Percentiles rank a stretch among this genome's conserved stretches.
These are phyloP conservation scores for Sclerodermus sp. DNA, from an alignment of 2,888 invertebrate species.

Conservation along the genomic window DNA sequence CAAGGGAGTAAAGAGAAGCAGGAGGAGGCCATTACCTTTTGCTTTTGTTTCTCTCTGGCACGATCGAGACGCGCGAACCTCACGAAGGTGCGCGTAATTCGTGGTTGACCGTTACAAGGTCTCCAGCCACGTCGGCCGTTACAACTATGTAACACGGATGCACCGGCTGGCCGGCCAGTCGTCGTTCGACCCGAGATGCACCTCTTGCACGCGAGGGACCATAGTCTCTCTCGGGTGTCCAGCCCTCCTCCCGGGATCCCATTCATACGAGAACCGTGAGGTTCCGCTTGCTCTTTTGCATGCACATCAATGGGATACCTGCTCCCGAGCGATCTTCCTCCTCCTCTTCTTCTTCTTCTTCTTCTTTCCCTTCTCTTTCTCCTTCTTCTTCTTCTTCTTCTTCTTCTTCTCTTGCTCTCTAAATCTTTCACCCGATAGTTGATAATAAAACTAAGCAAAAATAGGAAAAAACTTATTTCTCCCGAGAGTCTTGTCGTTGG, in stretches of 20 bases:
- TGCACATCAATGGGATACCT: constrained; percentile 41
- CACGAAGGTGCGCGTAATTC: constrained; percentile 14
- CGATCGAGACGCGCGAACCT: no score
- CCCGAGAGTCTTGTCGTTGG: no score
- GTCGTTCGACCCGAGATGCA: constrained; percentile 22
- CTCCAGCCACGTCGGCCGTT: constrained; percentile 25
- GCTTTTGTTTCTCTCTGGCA: no score
- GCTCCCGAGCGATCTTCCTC: constrained; percentile 25
- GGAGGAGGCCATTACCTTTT: no score
- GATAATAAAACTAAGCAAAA: no score
- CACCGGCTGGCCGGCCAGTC: constrained; percentile 15
- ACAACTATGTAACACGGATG: constrained; percentile 28
- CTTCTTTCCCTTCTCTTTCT: constrained; percentile 3
- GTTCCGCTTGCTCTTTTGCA: constrained; percentile 31
- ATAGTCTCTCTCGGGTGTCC: constrained; percentile 36
- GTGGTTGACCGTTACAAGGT: constrained; percentile 36
- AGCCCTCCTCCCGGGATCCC: constrained; percentile 26
- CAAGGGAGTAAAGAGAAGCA: no score
- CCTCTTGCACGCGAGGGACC: constrained; percentile 27
- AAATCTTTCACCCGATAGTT: no score
- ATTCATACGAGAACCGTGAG: constrained; percentile 27
- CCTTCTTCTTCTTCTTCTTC: no score
- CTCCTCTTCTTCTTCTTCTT: constrained; percentile 8
- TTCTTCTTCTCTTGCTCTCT: no score
- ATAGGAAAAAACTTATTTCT: no score